Evolutionary conservation across 2,888 invertebrate species (phyloP).

Genomic region (Cerastis leucographa): DNA sequence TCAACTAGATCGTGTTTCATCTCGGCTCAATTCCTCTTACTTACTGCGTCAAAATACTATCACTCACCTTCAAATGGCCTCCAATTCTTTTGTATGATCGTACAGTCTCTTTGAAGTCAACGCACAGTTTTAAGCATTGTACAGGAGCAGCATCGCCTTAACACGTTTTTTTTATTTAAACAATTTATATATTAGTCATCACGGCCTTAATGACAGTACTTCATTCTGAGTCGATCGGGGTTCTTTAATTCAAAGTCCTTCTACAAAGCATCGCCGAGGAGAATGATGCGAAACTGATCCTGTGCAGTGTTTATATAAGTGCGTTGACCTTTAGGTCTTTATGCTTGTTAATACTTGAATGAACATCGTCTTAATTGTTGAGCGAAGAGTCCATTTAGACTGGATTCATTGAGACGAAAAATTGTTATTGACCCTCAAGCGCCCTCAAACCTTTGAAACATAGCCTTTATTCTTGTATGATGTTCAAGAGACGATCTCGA

Average conservation of each 20-base stretch:
- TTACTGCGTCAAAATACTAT: conserved; percentile 15
- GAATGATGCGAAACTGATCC: neutral
- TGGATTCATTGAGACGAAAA: conserved; percentile 11
- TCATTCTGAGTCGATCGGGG: too few species aligned
- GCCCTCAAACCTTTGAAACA: neutral
- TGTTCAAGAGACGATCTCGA: neutral
- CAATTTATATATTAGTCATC: too few species aligned
- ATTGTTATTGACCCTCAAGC: conserved; percentile 6
- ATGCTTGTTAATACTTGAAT: neutral
- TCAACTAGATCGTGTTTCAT: conserved; percentile 21
- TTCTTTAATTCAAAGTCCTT: neutral
- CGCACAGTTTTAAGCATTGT: neutral
- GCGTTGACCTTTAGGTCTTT: conserved; percentile 2
- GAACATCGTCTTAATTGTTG: conserved; percentile 11
- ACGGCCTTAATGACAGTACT: too few species aligned
- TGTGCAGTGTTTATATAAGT: neutral
- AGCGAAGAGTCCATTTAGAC: conserved; percentile 1
- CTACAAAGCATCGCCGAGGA: neutral
- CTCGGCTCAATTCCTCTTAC: conserved; percentile 8
- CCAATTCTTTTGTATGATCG: conserved; percentile 9
- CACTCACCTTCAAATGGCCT: conserved; percentile 5
- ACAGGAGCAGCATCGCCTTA: neutral
- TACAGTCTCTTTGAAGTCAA: conserved; percentile 2
- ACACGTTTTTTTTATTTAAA: too few species aligned
- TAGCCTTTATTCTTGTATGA: neutral